phyloP scores from a whole-genome alignment of 2,888 invertebrate species.

The Terebella lapidaria region DNA sequence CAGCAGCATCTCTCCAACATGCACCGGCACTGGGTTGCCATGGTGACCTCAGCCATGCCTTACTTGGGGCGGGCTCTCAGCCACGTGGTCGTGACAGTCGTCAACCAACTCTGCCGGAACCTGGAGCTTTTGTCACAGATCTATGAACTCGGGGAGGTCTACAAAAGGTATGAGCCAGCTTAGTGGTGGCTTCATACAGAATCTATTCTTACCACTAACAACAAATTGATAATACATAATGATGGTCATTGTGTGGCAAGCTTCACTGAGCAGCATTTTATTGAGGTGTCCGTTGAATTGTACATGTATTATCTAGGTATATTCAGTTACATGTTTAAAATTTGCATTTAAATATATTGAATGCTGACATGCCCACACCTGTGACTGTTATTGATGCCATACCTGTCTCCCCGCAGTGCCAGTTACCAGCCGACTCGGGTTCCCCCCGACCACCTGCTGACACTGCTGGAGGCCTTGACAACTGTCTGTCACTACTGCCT shows the following conservation, averaged over 20 bases:
- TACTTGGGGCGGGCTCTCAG: slow-evolving; percentile 72
- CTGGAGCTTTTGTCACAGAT: slow-evolving; percentile 63
- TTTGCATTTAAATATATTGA: neutral
- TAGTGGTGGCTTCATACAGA: no score
- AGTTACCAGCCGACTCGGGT: slow-evolving; percentile 8
- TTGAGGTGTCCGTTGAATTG: no score
- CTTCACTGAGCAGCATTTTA: no score
- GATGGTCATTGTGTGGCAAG: no score
- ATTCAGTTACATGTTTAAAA: neutral
- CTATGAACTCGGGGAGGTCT: slow-evolving; percentile 27
- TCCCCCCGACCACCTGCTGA: slow-evolving; percentile 74
- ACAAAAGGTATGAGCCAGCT: slow-evolving; percentile 14
- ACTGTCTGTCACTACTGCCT: slow-evolving; percentile 76
- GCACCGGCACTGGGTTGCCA: slow-evolving; percentile 67
- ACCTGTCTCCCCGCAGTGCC: no score
- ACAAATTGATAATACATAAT: no score
- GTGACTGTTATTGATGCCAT: neutral
- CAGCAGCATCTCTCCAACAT: slow-evolving; percentile 67
- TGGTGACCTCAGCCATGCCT: slow-evolving; percentile 74
- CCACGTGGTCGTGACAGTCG: slow-evolving; percentile 71
- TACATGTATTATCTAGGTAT: no score
- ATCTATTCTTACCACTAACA: no score
- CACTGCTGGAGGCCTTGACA: slow-evolving; percentile 72
- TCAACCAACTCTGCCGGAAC: slow-evolving; percentile 74
- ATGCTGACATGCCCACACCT: neutral